Base-by-base conservation (phyloP, 1,140 invertebrate species). In the Zeugodacus cucurbitae region DNA sequence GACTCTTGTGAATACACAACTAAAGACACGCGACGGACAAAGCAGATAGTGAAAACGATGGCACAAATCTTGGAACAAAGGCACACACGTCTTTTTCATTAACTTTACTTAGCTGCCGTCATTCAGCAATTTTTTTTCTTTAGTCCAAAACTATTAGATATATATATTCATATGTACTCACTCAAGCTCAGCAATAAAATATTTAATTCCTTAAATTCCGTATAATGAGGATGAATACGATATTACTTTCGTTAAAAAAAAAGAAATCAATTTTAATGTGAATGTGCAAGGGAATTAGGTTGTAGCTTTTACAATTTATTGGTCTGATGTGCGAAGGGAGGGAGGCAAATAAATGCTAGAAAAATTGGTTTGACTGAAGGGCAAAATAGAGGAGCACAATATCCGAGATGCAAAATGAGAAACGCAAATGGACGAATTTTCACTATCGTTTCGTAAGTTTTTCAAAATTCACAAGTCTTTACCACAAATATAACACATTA, bases 391-490 rank as follows among this genome's bases (percentile, higher is more conserved):
- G 70, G 22, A 29, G 17, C 34, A 4, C 32, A 41, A 22, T 37
- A 20, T 44, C 34, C 6, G 34, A 22, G 1, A 70, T 34, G 34
- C 34, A 41, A 70, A 37, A 26, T 17, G 34, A 70, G 70, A 41
- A 74, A 44, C 44, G 37, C 70, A 74, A 74, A 74, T 74, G 70
- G 70, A 74, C 70, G 70, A n/a, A n/a, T 74, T 74, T 74, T 37
- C 22, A 74, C 8, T 29, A 32, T 67, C 26, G 64, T 74, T 74
- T 74, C 70, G 20, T 74, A 74, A 74, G 70, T 14, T 17, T 20
- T 22, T 37, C 17, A 74, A 3, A 10, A 67, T 11, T 32, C 29
- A 54, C 48, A 54, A 54, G 4, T 17, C 11, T 3, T 54, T 54
- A 54, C 2, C 2, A 20, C 3, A 17, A 20, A 54, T 20, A 3